Evolutionary conservation across 2,888 invertebrate species (phyloP), one percentile per base, ranked within the genome.

Genomic region (Imbricaverruca yamaguchii): DNA sequence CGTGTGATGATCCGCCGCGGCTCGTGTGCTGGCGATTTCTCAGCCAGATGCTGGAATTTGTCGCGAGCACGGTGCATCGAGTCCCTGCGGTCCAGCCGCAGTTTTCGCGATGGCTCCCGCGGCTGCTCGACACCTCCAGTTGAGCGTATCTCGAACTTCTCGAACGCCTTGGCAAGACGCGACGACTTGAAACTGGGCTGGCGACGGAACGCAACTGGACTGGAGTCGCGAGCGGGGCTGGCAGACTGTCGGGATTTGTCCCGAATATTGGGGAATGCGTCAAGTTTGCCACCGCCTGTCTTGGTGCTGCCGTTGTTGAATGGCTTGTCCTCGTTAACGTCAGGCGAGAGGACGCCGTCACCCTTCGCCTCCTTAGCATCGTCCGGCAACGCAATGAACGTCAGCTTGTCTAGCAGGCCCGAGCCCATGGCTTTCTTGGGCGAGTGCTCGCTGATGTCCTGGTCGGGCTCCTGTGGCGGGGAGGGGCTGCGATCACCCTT

Each of bases 291-390:
- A 39, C 39, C 39, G 39, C 39, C 39, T 39, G 39, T 39, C 39
- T 39, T 39, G 39, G 39, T 39, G 3, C 74, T 53, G 74, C 55
- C 55, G 74, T 74, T 74, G 6, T 4, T 21, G 74, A 74, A 74
- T 21, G 74, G 74, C 18, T 74, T 21, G 55, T 74, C 74, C 74
- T 74, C 74, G 55, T 74, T 74, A 55, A 74, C 74, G 53, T 74
- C 74, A 9, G 74, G 74, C 8, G 74, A 74, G 9, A 55, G 74
- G 21, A 74, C 74, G 53, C 74, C 74, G 55, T 74, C 74, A 23
- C 74, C 55, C 55, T 74, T 74, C 2, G 55, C 39, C 55, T 74
- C 53, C 55, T 74, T 74, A 1, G 74, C 3, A 21, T 74, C 74
- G 1, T 74, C 74, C 11, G 74, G 23, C 6, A 55, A 21, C 21